Percentiles rank a stretch among this genome's conserved stretches.
Conservation (phyloP, 2,888 invertebrate genomes). For the Mimumesa dahlbomi region DNA sequence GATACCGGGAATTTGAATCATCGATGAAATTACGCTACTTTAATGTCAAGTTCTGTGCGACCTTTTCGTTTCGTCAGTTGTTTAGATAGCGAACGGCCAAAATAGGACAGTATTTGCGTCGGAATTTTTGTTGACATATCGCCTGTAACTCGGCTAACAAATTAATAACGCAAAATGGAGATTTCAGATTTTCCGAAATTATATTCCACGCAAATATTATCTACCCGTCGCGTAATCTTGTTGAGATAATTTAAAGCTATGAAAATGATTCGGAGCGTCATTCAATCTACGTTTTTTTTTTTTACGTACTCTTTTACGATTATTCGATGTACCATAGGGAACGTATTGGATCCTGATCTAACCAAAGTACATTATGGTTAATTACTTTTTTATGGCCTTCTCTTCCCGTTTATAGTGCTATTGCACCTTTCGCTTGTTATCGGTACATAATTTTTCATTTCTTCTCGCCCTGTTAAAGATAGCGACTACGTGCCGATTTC, state of each 20-base stretch:
- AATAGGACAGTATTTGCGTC: neutral
- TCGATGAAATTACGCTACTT: neutral
- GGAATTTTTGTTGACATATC: neutral
- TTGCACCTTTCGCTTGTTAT: conserved; percentile 12
- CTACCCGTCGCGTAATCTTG: neutral
- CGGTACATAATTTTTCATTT: neutral
- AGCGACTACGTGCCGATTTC: neutral
- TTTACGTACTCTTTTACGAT: neutral
- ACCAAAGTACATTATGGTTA: conserved; percentile 30
- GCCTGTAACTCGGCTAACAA: neutral
- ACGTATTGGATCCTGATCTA: conserved; percentile 10
- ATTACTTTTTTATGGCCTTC: conserved; percentile 32
- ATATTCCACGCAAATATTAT: no score
- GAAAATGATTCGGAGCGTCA: no score
- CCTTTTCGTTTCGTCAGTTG: neutral
- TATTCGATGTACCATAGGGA: conserved; percentile 7
- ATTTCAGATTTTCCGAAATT: neutral
- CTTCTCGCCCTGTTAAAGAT: neutral
- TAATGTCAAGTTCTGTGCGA: neutral
- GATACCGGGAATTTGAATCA: neutral
- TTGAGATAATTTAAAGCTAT: neutral
- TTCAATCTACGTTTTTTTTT: no score
- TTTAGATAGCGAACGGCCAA: neutral
- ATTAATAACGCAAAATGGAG: neutral
- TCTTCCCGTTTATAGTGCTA: conserved; percentile 16